These are phyloP conservation scores for Nothoprocta pentlandii DNA, from an alignment of 2,113 vertebrate genomes.

Conservation along the genomic window DNA sequence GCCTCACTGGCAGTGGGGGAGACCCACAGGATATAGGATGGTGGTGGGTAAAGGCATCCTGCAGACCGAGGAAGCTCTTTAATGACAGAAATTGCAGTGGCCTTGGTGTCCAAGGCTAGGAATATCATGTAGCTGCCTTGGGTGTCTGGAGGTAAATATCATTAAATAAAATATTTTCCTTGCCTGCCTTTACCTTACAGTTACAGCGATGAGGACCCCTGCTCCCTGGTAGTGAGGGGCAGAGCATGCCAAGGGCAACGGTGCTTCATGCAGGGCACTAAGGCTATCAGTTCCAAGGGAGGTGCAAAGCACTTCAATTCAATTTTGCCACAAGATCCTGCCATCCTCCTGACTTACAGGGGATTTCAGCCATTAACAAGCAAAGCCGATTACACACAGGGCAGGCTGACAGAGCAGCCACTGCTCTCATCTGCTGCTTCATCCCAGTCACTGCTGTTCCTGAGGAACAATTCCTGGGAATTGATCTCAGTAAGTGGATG, in stretches of 20 bases:
- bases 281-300: neutral
- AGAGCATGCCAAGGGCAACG: neutral
- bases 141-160: neutral
- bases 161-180: neutral
- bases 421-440: constrained; percentile 36
- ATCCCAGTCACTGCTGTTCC: neutral
- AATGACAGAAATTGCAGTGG: neutral
- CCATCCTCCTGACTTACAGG: constrained; percentile 1
- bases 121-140: neutral
- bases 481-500: constrained; percentile 30
- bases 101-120: neutral
- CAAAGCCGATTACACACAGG: constrained; percentile 50
- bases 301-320: constrained; percentile 8
- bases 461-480: neutral
- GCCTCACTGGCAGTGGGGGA: neutral
- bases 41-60: neutral
- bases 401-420: neutral
- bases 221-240: neutral
- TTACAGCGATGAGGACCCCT: neutral
- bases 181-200: neutral
- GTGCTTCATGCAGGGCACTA: neutral
- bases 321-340: neutral
- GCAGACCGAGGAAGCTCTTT: neutral
- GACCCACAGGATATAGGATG: neutral
- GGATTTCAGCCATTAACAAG: constrained; percentile 63